Base-by-base conservation (phyloP, 2,797 vertebrate species). In the Australoheros facetus region DNA sequence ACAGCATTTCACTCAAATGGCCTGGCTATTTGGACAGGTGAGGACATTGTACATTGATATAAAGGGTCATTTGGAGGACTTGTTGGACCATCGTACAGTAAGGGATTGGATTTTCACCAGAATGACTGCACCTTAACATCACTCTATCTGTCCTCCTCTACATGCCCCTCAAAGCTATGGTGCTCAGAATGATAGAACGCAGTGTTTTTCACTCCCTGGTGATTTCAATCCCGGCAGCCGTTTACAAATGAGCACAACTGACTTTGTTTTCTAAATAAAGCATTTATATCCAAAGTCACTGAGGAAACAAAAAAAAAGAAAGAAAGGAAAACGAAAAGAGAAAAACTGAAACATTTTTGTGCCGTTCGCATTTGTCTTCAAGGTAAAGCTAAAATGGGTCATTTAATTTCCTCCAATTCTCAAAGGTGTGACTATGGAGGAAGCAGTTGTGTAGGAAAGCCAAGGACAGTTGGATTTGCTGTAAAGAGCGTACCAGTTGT, bases 51-150 rank as follows among this genome's bases (percentile, higher is more conserved):
- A 95, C 87, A 81, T 87, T 95, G 94, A 96, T 96, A 93, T 95
- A 96, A 96, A 95, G 94, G 94, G 94, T 95, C 92, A 94, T 96
- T 97, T 95, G 94, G 94, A 95, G 95, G 93, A 95, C 95, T 96
- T 84, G 32, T 92, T 93, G 91, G 93, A 80, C 92, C 94, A 96
- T 91, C 95, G 92, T 95, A 94, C 94, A 95, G 95, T 96, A 95
- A 96, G 95, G 93, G 94, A 96, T 95, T 96, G 94, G 94, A 96
- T 96, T 97, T 95, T 96, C 95, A 95, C 92, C 94, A 94, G 92
- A 96, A 96, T 94, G 94, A 92, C 91, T 96, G 94, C 92, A 94
- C 96, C 95, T 95, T 95, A 90, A 85, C 92, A 79, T 93, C 79
- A 56, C 58, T 86, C 85, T 66, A 56, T 84, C 78, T 73, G 39